Percentiles rank a stretch among this genome's conserved stretches.
phyloP scores from a whole-genome alignment of 2,888 invertebrate species.

The Campaea margaritaria region DNA sequence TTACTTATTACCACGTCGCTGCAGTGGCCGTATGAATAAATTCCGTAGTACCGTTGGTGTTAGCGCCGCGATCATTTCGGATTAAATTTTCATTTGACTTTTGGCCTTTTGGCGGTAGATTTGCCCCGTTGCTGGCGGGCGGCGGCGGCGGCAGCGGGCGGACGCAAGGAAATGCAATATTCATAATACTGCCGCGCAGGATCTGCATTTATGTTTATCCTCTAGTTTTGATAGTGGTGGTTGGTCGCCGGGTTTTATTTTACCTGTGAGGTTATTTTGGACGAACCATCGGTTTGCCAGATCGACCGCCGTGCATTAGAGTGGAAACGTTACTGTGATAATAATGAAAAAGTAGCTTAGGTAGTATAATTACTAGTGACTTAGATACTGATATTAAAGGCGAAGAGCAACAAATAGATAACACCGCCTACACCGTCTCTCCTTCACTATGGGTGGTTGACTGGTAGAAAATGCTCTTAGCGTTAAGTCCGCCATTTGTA shows the following conservation, averaged over 20 bases:
- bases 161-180: constrained; percentile 61
- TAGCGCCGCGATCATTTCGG: constrained; percentile 63
- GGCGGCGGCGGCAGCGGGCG: constrained; percentile 29
- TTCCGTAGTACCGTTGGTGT: constrained; percentile 50
- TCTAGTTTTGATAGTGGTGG: constrained; percentile 35
- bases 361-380: too few relatives aligned
- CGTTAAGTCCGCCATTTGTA: too few relatives aligned
- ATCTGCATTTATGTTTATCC: constrained; percentile 50
- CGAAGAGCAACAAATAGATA: too few relatives aligned
- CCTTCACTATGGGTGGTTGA: too few relatives aligned
- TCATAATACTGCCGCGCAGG: constrained; percentile 57
- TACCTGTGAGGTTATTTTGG: too few relatives aligned
- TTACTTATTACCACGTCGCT: constrained; percentile 67
- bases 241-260: constrained; percentile 2
- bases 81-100: constrained; percentile 71
- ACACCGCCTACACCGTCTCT: too few relatives aligned
- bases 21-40: constrained; percentile 70
- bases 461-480: too few relatives aligned
- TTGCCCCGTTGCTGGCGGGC: constrained; percentile 40
- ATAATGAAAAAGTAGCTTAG: too few relatives aligned
- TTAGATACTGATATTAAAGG: too few relatives aligned
- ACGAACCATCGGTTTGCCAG: too few relatives aligned
- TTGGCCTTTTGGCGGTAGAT: constrained; percentile 60
- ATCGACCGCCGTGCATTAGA: too few relatives aligned
- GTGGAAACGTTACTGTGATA: too few relatives aligned